Base-by-base conservation (phyloP, 2,113 vertebrate species). In the Grallaria varia region DNA sequence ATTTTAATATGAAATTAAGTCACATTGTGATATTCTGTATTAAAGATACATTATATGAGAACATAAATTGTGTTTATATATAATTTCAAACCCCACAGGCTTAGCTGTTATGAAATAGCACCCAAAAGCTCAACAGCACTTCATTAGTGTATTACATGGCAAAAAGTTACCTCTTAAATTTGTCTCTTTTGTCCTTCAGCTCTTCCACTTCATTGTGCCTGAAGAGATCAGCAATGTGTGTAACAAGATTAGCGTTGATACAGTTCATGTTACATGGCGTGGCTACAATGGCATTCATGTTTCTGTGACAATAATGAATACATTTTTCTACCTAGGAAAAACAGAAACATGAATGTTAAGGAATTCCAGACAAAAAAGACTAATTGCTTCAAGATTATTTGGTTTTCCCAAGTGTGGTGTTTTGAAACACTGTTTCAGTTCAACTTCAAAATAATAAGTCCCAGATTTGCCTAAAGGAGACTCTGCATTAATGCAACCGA, bases 181-280 rank as follows among this genome's bases (percentile, higher is more conserved):
- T 99, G 97, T 99, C 99, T 91, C 99, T 99, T 87, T 99, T 99
- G 98, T 99, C 99, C 94, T 99, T 98, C 96, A 99, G 97, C 89
- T 99, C 99, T 73, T 99, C 99, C 37, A 99, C 96, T 97, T 99
- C 99, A 71, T 98, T 99, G 96, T 99, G 99, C 39, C 98, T 99
- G 97, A 99, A 99, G 47, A 99, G 98, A 50, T 99, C 98, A 15
- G 99, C 98, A 78, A 99, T 99, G 84, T 98, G 98, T 1, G 98
- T 98, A 12, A 98, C 98, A 94, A 99, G 98, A 95, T 99, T 99
- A 97, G 98, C 98, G 87, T 99, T 99, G 97, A 99, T 99, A 98
- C 99, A 99, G 97, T 99, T 99, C 99, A 99, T 99, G 97, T 99
- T 99, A 97, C 99, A 99, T 4, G 99, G 99, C 0, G 99, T 99